Percentiles rank a stretch among this genome's conserved stretches.
Evolutionary conservation across 2,113 vertebrate species (phyloP).

Genomic region (Tachuris rubrigastra): DNA sequence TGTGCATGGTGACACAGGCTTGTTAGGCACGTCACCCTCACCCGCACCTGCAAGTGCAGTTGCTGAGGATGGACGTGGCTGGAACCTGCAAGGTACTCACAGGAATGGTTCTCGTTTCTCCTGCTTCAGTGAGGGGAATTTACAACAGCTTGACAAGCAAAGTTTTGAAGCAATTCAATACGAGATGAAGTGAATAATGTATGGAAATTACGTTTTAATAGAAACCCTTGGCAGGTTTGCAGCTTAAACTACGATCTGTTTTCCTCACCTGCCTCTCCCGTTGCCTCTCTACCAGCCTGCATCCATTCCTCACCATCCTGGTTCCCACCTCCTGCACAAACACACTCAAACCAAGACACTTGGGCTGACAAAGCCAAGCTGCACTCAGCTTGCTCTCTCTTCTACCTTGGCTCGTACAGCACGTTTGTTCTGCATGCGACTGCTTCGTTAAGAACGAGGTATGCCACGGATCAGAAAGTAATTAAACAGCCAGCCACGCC

Average conservation of each 20-base stretch:
- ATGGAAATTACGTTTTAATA: slow-evolving; percentile 2
- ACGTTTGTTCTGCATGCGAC: background rate
- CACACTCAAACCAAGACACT: background rate
- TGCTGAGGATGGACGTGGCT: background rate
- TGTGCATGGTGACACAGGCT: slow-evolving; percentile 18
- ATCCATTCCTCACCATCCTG: background rate
- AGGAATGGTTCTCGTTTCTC: background rate
- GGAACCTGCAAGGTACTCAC: background rate
- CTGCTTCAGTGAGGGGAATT: background rate
- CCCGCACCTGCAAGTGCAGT: background rate
- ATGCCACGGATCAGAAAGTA: background rate
- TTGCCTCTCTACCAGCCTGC: background rate
- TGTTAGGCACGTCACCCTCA: background rate
- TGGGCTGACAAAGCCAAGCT: background rate
- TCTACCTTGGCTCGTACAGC: background rate
- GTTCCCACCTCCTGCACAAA: background rate
- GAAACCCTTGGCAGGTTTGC: background rate
- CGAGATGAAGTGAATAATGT: background rate
- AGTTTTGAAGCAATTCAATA: slow-evolving; percentile 22
- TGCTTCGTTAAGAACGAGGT: background rate
- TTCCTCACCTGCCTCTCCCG: background rate
- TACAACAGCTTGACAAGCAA: background rate
- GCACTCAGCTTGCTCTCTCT: background rate
- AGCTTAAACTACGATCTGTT: background rate
- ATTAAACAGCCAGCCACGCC: background rate